Evolutionary conservation across 2,113 vertebrate genomes (phyloP).

Genomic region (Nothocercus nigrocapillus): DNA sequence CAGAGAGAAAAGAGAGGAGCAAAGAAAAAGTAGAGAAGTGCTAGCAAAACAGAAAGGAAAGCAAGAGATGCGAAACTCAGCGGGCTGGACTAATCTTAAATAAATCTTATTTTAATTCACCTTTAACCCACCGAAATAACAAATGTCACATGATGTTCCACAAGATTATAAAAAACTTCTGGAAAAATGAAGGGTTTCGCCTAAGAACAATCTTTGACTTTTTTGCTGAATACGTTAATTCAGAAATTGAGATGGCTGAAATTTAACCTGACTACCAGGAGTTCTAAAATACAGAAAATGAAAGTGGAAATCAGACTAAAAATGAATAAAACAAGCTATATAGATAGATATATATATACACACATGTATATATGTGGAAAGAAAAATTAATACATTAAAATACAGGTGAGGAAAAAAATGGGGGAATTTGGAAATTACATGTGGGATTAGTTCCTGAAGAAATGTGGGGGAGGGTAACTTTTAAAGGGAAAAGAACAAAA

Average conservation of each 20-base stretch:
- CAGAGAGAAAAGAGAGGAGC: neutral
- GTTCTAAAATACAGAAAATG: neutral
- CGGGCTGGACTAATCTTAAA: constrained; percentile 35
- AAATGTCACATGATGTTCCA: constrained; percentile 44
- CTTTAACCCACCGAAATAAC: constrained; percentile 64
- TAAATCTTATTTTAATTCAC: constrained; percentile 46
- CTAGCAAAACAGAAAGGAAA: constrained; percentile 60
- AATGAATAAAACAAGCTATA: constrained; percentile 16
- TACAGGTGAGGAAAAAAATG: constrained; percentile 43
- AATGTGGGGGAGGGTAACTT: constrained; percentile 35
- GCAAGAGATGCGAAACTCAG: constrained; percentile 57
- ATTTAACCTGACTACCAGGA: constrained; percentile 47
- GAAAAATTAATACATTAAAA: neutral
- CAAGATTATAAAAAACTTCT: constrained; percentile 1
- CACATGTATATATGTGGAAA: neutral
- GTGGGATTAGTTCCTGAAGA: constrained; percentile 61
- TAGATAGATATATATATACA: neutral
- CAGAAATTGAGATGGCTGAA: constrained; percentile 30
- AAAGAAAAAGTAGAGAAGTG: constrained; percentile 59
- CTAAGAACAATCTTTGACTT: constrained; percentile 10
- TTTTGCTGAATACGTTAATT: neutral
- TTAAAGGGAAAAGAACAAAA: constrained; percentile 32
- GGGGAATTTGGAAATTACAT: constrained; percentile 36
- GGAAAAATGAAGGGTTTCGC: constrained; percentile 16
- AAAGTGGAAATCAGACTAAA: neutral